These are phyloP conservation scores for Telmatochromis brichardi DNA, from an alignment of 2,113 vertebrate species.

Conservation along the genomic window DNA sequence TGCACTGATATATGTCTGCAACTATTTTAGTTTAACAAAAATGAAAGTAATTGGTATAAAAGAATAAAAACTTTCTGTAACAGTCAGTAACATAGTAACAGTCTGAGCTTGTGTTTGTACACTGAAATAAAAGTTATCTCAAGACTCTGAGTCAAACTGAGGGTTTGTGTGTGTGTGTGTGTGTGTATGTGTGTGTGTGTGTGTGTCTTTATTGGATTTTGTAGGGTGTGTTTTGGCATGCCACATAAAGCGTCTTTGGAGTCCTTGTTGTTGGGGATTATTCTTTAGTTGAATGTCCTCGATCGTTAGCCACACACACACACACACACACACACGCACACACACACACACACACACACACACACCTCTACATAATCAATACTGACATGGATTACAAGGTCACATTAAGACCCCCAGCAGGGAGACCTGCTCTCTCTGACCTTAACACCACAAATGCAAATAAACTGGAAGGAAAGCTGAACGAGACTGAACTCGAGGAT, in stretches of 20 bases:
- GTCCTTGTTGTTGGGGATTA: neutral
- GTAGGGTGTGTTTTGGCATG: neutral
- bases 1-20: neutral
- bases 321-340: neutral
- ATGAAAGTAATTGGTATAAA: neutral
- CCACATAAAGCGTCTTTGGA: neutral
- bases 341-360: neutral
- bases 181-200: neutral
- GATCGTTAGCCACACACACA: accelerated
- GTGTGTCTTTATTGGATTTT: neutral
- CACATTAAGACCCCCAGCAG: constrained; percentile 3
- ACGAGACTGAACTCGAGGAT: neutral
- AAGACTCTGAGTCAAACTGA: neutral
- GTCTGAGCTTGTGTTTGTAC: neutral
- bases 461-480: neutral
- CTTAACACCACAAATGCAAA: neutral
- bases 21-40: neutral
- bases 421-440: neutral
- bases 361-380: constrained; percentile 10
- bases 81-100: neutral
- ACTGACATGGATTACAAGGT: constrained; percentile 7
- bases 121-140: neutral
- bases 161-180: neutral
- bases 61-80: neutral
- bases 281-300: neutral